phyloP scores from a whole-genome alignment of 2,888 invertebrate species.

The Volucella bombylans region DNA sequence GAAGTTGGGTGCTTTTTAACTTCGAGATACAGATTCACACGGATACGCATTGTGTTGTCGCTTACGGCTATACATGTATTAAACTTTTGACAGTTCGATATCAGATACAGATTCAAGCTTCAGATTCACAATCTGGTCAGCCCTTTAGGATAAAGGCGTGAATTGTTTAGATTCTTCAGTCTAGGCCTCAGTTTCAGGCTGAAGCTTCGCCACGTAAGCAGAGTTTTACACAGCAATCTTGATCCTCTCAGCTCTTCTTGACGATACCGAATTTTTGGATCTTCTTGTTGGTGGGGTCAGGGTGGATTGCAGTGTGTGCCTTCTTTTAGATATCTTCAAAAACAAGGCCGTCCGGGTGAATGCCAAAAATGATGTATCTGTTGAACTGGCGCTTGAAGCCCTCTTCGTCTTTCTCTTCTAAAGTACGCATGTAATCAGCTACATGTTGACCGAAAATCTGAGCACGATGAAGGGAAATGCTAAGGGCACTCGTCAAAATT shows the following conservation, averaged over 20 bases:
- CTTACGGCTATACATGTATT: too few species aligned
- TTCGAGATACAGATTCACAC: too few species aligned
- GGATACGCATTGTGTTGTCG: too few species aligned
- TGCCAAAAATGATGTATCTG: conserved; percentile 95
- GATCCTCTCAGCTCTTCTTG: conserved; percentile 95
- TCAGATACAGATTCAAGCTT: too few species aligned
- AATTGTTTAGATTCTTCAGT: conserved; percentile 44
- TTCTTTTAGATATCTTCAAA: conserved; percentile 97
- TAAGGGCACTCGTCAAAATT: too few species aligned
- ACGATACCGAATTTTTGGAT: conserved; percentile 84
- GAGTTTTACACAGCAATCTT: conserved; percentile 97
- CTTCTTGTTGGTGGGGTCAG: conserved; percentile 89
- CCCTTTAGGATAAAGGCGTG: conserved; percentile 46
- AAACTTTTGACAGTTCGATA: too few species aligned
- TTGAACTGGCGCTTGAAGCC: conserved; percentile 99
- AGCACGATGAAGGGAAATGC: conserved; percentile 88
- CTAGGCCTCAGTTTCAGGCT: conserved; percentile 81
- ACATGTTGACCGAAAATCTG: conserved; percentile 99
- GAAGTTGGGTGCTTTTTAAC: too few species aligned
- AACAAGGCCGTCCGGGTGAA: conserved; percentile 88
- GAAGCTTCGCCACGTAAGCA: conserved; percentile 88
- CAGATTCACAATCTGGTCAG: too few species aligned
- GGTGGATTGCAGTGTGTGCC: conserved; percentile 95
- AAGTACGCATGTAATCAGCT: conserved; percentile 96
- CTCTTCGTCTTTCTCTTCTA: conserved; percentile 97